Percentiles rank a stretch among this genome's conserved stretches.
Evolutionary conservation across 2,888 invertebrate species (phyloP).

Genomic region (Alcis repandata): DNA sequence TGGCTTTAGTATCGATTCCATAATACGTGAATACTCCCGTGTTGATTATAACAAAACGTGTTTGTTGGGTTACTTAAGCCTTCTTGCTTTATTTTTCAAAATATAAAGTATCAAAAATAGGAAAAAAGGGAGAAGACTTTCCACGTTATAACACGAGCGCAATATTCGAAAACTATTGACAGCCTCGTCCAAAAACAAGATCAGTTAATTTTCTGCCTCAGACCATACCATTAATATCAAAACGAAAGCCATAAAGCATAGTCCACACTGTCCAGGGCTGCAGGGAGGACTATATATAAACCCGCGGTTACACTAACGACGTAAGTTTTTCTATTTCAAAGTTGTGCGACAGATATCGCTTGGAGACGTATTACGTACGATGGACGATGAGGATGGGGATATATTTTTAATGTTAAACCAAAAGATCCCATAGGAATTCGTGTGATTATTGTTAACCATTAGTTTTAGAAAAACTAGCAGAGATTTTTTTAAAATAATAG

Average conservation of each 20-base stretch:
- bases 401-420: background rate
- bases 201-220: background rate
- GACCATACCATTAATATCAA: conserved; percentile 22
- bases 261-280: conserved; percentile 33
- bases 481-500: too few relatives aligned
- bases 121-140: too few relatives aligned
- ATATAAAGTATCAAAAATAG: too few relatives aligned
- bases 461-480: too few relatives aligned
- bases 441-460: background rate
- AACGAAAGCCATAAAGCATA: conserved; percentile 37
- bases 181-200: background rate
- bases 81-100: too few relatives aligned
- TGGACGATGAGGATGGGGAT: conserved; percentile 33
- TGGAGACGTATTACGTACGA: conserved; percentile 52
- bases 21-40: too few relatives aligned
- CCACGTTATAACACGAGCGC: too few relatives aligned
- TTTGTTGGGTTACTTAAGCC: too few relatives aligned
- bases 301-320: conserved; percentile 64
- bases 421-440: background rate
- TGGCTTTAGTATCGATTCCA: too few relatives aligned
- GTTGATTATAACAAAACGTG: too few relatives aligned
- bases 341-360: conserved; percentile 53
- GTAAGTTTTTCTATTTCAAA: conserved; percentile 74
- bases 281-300: conserved; percentile 44
- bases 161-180: too few relatives aligned